Base-by-base conservation (phyloP, 2,888 invertebrate genomes). In the Cremastinae sp. region DNA sequence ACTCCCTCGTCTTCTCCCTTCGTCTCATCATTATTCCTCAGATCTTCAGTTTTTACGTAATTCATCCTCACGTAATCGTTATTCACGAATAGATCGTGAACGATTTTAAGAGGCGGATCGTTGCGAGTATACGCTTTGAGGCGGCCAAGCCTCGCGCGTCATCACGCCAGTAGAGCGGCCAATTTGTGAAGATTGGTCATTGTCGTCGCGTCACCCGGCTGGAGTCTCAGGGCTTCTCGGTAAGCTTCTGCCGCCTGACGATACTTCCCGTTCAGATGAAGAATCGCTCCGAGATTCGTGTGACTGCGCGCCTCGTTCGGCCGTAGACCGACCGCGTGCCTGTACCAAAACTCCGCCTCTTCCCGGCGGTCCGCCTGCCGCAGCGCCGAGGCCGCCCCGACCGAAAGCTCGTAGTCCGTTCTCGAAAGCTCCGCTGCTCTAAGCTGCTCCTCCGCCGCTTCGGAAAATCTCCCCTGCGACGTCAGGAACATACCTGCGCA, bases 221-320 rank as follows among this genome's bases (percentile, higher is more conserved):
- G 95, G 70, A 98, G 91, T 85, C 94, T 92, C 71, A 98, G 91
- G 0, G 98, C 98, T 86, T 94, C 93, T 81, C 95, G 92, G 90
- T 98, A 98, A 74, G 96, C 95, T 12, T 93, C 92, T 53, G 97
- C 96, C 0, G 98, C 98, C 80, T 97, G 96, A 22, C 92, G 91
- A 84, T 96, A 95, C 90, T 97, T 97, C 20, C 97, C 97, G 89
- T 98, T 96, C 80, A 97, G 92, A 91, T 98, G 98, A 74, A 97
- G 92, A 87, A 98, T 98, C 72, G 98, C 98, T 20, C 98, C 98
- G 70, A 98, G 92, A 90, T 98, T 98, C 85, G 97, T 97, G 90
- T 97, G 97, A 73, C 96, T 96, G 81, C 96, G 94, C 0, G 97
- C 95, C 86, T 97, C 96, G 94, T 96, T 90, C 0, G 92, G 91